phyloP scores from a whole-genome alignment of 2,888 invertebrate species.

The Netelia fuscicornis region DNA sequence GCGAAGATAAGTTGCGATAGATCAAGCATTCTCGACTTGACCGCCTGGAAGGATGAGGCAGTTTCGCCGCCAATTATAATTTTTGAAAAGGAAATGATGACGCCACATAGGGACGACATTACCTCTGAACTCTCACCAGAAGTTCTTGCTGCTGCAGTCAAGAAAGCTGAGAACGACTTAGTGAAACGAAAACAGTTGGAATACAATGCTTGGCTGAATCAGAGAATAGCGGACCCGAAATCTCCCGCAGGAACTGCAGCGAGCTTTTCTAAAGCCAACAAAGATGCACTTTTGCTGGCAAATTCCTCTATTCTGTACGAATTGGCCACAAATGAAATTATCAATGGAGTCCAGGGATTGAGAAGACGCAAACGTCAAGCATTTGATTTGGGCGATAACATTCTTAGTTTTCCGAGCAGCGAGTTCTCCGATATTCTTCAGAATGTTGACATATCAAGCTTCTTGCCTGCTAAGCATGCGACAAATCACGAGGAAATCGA shows the following conservation, averaged over 20 bases:
- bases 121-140: conserved; percentile 90
- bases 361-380: conserved; percentile 90
- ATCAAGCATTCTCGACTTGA: conserved; percentile 88
- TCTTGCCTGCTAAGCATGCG: conserved; percentile 88
- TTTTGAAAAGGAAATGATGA: conserved; percentile 78
- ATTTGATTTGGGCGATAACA: conserved; percentile 88
- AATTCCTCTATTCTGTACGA: conserved; percentile 95
- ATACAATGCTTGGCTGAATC: conserved; percentile 91
- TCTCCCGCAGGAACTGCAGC: conserved; percentile 95
- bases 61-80: conserved; percentile 72
- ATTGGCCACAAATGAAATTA: conserved; percentile 94
- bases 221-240: conserved; percentile 90
- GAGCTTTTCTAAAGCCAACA: conserved; percentile 95
- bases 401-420: conserved; percentile 86
- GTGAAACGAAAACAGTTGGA: conserved; percentile 91
- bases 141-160: conserved; percentile 90
- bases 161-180: conserved; percentile 92
- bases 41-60: conserved; percentile 89
- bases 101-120: conserved; percentile 62
- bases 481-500: conserved; percentile 89
- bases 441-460: conserved; percentile 91
- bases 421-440: conserved; percentile 92
- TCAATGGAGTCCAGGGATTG: conserved; percentile 87
- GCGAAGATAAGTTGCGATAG: conserved; percentile 90
- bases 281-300: conserved; percentile 92